Percentiles rank a stretch among this genome's conserved stretches.
These are phyloP conservation scores for Salvelinus alpinus DNA, from an alignment of 2,113 vertebrate genomes.

Conservation along the genomic window DNA sequence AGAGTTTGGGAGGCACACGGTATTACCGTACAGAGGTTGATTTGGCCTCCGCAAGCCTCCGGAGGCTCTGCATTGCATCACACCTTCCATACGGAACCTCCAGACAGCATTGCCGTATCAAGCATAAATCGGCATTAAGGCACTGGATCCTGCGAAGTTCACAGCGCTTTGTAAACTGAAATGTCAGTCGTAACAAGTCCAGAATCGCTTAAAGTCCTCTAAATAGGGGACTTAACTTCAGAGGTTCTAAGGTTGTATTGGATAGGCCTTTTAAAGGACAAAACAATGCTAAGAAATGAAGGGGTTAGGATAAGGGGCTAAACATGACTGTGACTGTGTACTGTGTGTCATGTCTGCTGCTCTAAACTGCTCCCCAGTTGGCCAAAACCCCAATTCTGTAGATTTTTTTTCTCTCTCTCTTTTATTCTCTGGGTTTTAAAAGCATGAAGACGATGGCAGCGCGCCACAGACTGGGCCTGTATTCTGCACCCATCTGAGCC, in stretches of 20 bases:
- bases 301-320: conserved; percentile 1
- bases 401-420: conserved; percentile 32
- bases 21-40: too few species aligned
- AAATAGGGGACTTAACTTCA: too few species aligned
- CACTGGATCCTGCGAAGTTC: too few species aligned
- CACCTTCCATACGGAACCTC: too few species aligned
- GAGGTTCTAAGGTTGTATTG: conserved; percentile 40
- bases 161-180: too few species aligned
- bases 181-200: too few species aligned
- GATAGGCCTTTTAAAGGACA: conserved; percentile 25
- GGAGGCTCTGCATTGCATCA: too few species aligned
- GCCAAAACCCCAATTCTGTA: conserved; percentile 47
- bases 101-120: too few species aligned
- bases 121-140: too few species aligned
- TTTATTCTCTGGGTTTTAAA: conserved; percentile 49
- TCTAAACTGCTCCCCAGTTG: background rate
- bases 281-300: background rate
- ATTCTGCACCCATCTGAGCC: conserved; percentile 43
- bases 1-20: too few species aligned
- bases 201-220: too few species aligned
- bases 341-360: conserved; percentile 30
- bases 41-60: too few species aligned
- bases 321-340: conserved; percentile 30
- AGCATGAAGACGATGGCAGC: conserved; percentile 41
- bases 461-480: conserved; percentile 42